A percentile compares a stretch with the other conserved stretches of the same genome.
These are phyloP conservation scores for Nowickia ferox DNA, from an alignment of 2,888 invertebrate species.

Conservation along the genomic window DNA sequence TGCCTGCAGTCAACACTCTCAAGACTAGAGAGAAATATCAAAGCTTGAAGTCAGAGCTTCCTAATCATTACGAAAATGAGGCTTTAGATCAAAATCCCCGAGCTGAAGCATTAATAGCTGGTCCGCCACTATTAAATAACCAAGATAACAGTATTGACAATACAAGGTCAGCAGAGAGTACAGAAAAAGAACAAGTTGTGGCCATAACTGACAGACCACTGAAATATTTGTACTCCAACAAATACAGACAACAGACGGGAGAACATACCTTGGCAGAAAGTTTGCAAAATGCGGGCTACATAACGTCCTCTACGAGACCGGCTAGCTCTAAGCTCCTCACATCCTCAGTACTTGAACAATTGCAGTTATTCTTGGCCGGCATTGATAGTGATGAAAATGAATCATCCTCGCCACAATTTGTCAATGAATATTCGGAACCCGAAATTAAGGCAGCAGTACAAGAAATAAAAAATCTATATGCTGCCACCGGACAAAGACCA, in stretches of 20 bases:
- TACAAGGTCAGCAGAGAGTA: conserved; percentile 67
- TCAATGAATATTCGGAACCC: conserved; percentile 77
- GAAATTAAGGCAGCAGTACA: conserved; percentile 78
- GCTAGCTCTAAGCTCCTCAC: conserved; percentile 72
- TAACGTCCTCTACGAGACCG: conserved; percentile 75
- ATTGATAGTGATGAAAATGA: conserved; percentile 78
- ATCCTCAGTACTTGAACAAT: conserved; percentile 77
- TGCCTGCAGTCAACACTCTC: conserved; percentile 36
- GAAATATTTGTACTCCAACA: conserved; percentile 80
- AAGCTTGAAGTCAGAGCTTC: conserved; percentile 73
- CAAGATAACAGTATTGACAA: conserved; percentile 79
- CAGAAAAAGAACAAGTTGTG: conserved; percentile 74
- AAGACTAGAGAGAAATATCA: conserved; percentile 77
- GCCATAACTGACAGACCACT: conserved; percentile 79
- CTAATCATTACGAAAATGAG: conserved; percentile 75
- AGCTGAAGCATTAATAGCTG: conserved; percentile 79
- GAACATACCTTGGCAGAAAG: conserved; percentile 80
- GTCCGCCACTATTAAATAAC: conserved; percentile 72
- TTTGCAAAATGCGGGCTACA: conserved; percentile 80
- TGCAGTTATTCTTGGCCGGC: conserved; percentile 78
- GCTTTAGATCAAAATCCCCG: conserved; percentile 75
- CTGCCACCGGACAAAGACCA: conserved; percentile 74
- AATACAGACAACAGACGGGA: conserved; percentile 79
- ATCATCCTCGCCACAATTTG: conserved; percentile 76
- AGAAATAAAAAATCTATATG: conserved; percentile 78